phyloP scores from a whole-genome alignment of 2,797 vertebrate species.

The Sebastolobus alascanus region DNA sequence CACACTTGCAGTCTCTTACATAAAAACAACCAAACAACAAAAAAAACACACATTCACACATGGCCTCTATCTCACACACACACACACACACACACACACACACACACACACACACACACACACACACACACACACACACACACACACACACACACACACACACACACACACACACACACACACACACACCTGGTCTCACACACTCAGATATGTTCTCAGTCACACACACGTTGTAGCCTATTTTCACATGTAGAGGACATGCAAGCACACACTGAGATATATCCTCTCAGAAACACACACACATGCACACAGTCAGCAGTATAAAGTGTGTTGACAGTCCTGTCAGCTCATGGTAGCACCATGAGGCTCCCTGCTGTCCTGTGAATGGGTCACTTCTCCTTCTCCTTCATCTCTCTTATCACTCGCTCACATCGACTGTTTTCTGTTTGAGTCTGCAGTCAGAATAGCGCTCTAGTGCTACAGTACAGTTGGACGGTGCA shows the following conservation, averaged over 20 bases:
- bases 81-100: constrained; percentile 40
- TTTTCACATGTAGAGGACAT: constrained; percentile 9
- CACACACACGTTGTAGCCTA: constrained; percentile 46
- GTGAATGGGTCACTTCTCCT: constrained; percentile 77
- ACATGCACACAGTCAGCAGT: constrained; percentile 36
- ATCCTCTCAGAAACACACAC: not conserved
- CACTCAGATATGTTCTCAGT: constrained; percentile 11
- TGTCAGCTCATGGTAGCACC: constrained; percentile 74
- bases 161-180: constrained; percentile 39
- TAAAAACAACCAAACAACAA: not conserved
- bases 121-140: not conserved
- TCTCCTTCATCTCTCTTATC: constrained; percentile 66
- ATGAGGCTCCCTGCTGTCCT: constrained; percentile 77
- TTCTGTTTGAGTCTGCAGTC: constrained; percentile 41
- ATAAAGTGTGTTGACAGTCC: constrained; percentile 68
- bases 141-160: constrained; percentile 37
- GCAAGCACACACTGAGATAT: constrained; percentile 1
- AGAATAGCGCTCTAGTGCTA: constrained; percentile 20
- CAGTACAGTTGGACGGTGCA: not conserved
- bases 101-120: constrained; percentile 11
- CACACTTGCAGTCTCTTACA: not conserved
- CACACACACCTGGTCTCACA: constrained; percentile 13
- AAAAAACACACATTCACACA: not conserved
- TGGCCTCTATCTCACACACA: not conserved
- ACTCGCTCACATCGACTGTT: constrained; percentile 51